Base-by-base conservation (phyloP, 2,888 invertebrate species). In the Lithophane semibrunnea region DNA sequence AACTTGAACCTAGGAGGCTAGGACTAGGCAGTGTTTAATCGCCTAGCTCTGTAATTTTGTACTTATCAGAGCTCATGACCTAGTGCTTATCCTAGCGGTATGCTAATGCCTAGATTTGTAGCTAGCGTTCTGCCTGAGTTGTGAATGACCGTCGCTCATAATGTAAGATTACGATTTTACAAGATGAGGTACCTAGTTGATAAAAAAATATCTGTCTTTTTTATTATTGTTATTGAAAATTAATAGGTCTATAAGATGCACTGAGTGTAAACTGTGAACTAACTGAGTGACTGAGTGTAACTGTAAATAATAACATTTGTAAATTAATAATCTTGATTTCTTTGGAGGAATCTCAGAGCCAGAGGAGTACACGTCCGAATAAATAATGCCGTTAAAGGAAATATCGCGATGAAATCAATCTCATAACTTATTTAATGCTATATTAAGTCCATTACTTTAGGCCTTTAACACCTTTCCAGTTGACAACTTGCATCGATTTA, bases 1-100 rank as follows among this genome's bases (percentile, higher is more conserved):
- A 90, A 90, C 91, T 90, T 91, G 92, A 91, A 88, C 90, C 87
- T 83, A 54, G 16, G 18, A 21, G 42, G 10, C n/a, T 56, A 68
- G 77, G 67, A 70, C 73, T 75, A 37, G n/a, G 3, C 72, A 73
- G 73, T 85, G 89, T 88, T 89, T 91, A 90, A 90, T 90, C 81
- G 86, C 84, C 82, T 85, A 83, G 82, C 77, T 87, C 88, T 93
- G 90, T 92, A 92, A 93, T 94, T 93, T 92, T 87, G 90, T 90
- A 89, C 91, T 92, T 93, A 93, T 91, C 91, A 92, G 82, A 88
- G 90, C 85, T 86, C 88, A 83, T 92, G 92, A 91, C 92, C 92
- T 88, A 89, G 90, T 90, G 92, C 87, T 93, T 93, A 93, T 91
- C 90, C 89, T 94, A 94, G 94, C 94, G 94, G 93, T 93, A 94